Percentiles rank a stretch among this genome's conserved stretches.
Evolutionary conservation across 2,888 invertebrate species (phyloP).

Genomic region (Tenthredo distinguenda): DNA sequence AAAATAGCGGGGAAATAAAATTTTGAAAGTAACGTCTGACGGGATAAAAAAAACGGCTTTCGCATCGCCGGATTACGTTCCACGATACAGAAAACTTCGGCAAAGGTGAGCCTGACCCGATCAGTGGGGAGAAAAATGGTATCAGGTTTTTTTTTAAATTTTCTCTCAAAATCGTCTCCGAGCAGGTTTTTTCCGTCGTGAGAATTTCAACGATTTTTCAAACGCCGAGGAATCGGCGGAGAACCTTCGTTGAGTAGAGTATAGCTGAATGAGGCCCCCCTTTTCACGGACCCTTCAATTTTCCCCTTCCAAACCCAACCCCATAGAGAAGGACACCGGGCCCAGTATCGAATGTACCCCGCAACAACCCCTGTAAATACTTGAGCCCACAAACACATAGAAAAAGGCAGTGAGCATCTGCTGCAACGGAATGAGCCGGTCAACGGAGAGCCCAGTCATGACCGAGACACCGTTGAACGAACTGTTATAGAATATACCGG

Average conservation of each 20-base stretch:
- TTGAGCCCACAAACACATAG: constrained; percentile 56
- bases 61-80: no score
- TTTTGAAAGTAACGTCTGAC: background rate
- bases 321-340: constrained; percentile 64
- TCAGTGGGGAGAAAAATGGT: background rate
- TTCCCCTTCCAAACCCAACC: constrained; percentile 18
- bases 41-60: no score
- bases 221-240: background rate
- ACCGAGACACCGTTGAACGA: constrained; percentile 57
- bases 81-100: no score
- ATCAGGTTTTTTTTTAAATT: background rate
- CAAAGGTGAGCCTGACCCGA: background rate
- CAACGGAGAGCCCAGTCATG: constrained; percentile 67
- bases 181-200: background rate
- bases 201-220: background rate
- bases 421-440: constrained; percentile 70
- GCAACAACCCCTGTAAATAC: constrained; percentile 71
- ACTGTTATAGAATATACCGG: background rate
- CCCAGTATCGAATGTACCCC: constrained; percentile 70
- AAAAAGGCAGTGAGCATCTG: constrained; percentile 70
- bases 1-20: background rate
- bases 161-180: background rate
- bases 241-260: constrained; percentile 9
- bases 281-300: constrained; percentile 1
- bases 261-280: constrained; percentile 39